Base-by-base conservation (phyloP, 2,797 vertebrate species). In the Acanthornis magna region DNA sequence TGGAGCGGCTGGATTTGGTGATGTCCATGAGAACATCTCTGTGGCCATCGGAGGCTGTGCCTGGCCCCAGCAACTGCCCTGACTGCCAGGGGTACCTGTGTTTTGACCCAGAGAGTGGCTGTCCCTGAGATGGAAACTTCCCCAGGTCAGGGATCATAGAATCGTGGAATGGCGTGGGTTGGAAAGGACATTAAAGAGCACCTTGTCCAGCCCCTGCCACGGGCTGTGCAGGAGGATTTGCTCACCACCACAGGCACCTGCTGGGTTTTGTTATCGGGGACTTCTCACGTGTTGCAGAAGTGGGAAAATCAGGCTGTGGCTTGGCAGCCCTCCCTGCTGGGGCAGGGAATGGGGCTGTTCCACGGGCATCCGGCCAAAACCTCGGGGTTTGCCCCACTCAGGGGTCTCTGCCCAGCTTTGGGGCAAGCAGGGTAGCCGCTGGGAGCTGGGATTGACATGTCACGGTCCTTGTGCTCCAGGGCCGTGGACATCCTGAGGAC, bases 401-500 rank as follows among this genome's bases (percentile, higher is more conserved):
- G 3, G 43, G 38, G 22, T 30, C 58, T 50, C 17, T 85, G 65
- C 30, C 30, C 23, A 16, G 43, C 71, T 72, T 9, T 70, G 71
- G 7, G 2, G 4, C 0, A 0, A 19, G 42, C 32, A 4, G 19
- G 40, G 47, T 0, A 5, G 36, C 2, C 2, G 1, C 73, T 23
- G 38, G 0, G 2, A 60, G 80, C 47, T 1, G 0, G 25, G 3
- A 1, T 2, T 95, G 54, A 83, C 0, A 0, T 10, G 15, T 11
- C 18, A 3, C 2, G 11, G 22, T 51, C 38, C 34, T 55, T 60
- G 62, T 82, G 63, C 71, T 32, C 6, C 96, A 99, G 98, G 96
- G 99, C 99, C 2, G 98, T 99, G 97, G 98, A 99, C 65, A 97
- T 99, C 93, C 96, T 99, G 95, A 98, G 99, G 97, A 97, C 98